Base-by-base conservation (phyloP, 2,113 vertebrate species). In the Galbula dea region DNA sequence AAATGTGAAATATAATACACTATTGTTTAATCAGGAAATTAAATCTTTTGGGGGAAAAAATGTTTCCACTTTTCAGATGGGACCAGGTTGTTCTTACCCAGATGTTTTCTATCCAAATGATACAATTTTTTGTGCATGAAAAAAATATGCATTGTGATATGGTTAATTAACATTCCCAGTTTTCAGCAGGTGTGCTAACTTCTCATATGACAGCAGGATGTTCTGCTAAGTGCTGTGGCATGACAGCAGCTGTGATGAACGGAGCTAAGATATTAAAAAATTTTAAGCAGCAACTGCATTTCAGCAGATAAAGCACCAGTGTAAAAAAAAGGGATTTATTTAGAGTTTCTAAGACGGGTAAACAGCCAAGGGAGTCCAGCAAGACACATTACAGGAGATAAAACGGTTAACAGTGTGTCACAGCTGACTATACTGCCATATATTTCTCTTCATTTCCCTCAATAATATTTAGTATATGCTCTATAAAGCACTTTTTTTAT, bases 91-190 rank as follows among this genome's bases (percentile, higher is more conserved):
- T 74, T 89, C 77, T 85, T 34, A 69, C 74, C 51, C 78, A 58
- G 43, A 59, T 93, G 71, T 23, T 87, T 87, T 59, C 18, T 55
- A 87, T 66, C 68, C 57, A 92, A 82, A 79, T 78, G 32, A 57
- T 39, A 52, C 6, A 46, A 8, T 75, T 78, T 58, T 43, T 46
- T 89, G 9, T 63, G 61, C 34, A 48, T 86, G 59, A 52, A 84
- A 83, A 90, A 75, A 74, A 67, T 2, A n/a, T 72, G 51, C 52
- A 41, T 59, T 77, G 27, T 77, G 80, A 57, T 66, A 76, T 79
- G 80, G 63, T 77, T 88, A 87, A 89, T 95, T 94, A 86, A 81
- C 93, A 95, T 94, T 95, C 85, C 72, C 66, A 83, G 72, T 69
- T 88, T 93, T 81, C 87, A 96, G 91, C 78, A 88, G 91, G 85